Percentiles rank a stretch among this genome's conserved stretches.
These are phyloP conservation scores for Psittacus erithacus DNA, from an alignment of 2,113 vertebrate species.

Conservation along the genomic window DNA sequence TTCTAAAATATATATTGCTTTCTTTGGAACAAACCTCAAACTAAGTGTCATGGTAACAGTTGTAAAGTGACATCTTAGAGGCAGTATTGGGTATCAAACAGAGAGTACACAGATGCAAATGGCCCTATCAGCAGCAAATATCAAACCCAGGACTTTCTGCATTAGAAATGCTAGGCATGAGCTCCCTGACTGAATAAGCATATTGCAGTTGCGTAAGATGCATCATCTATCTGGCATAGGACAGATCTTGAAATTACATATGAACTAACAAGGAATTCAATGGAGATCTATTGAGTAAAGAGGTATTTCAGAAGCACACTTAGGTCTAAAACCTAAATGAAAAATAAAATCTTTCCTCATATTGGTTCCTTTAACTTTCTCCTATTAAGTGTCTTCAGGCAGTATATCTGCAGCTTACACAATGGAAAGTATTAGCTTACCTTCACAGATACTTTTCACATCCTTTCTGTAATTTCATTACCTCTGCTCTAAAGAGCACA, in stretches of 20 bases:
- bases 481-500: conserved; percentile 51
- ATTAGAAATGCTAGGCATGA: not conserved
- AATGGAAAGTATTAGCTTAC: conserved; percentile 69
- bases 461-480: conserved; percentile 72
- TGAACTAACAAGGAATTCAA: not conserved
- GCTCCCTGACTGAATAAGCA: not conserved
- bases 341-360: conserved; percentile 61
- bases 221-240: not conserved
- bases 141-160: not conserved
- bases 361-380: conserved; percentile 61
- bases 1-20: not conserved
- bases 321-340: conserved; percentile 11
- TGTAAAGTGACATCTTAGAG: conserved; percentile 3
- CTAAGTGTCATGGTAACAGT: not conserved
- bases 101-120: not conserved
- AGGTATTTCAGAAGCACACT: not conserved
- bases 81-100: not conserved
- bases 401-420: conserved; percentile 58
- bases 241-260: not conserved
- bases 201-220: not conserved
- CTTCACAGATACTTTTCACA: conserved; percentile 68
- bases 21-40: not conserved
- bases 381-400: conserved; percentile 55
- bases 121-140: not conserved
- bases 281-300: not conserved